Conservation (phyloP, 2,797 vertebrate genomes). For the Pygocentrus nattereri region DNA sequence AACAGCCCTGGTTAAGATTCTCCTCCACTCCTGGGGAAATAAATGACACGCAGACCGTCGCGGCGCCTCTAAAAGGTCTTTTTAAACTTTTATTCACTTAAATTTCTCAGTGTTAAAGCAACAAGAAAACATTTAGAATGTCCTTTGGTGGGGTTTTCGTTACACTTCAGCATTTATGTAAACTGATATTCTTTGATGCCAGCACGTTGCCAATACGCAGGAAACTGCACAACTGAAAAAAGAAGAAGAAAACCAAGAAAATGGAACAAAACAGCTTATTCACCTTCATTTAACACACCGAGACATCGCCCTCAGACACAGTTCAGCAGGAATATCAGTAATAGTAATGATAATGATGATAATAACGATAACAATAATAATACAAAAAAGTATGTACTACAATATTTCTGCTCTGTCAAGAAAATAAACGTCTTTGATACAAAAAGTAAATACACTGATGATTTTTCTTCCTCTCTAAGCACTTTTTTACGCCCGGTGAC, state of each 20-base stretch:
- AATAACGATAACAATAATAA: constrained; percentile 84
- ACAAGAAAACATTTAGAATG: constrained; percentile 99
- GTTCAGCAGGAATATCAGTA: constrained; percentile 74
- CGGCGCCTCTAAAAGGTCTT: constrained; percentile 64
- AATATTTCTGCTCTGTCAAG: constrained; percentile 82
- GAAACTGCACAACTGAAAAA: constrained; percentile 88
- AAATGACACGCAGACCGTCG: constrained; percentile 53
- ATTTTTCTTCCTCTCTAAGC: constrained; percentile 76
- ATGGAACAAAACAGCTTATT: no score
- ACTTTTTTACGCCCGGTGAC: constrained; percentile 71
- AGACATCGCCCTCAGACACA: constrained; percentile 90
- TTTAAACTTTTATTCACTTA: constrained; percentile 94
- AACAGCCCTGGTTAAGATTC: constrained; percentile 1
- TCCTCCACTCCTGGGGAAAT: not conserved
- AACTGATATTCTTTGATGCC: constrained; percentile 98
- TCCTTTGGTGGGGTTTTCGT: constrained; percentile 99
- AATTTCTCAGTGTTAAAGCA: constrained; percentile 97
- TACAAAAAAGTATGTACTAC: constrained; percentile 95
- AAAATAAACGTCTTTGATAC: constrained; percentile 93
- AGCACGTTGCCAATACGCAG: constrained; percentile 95
- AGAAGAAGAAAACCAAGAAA: constrained; percentile 59
- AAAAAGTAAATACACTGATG: constrained; percentile 92
- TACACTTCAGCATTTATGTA: constrained; percentile 96
- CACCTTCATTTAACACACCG: not conserved
- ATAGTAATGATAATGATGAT: constrained; percentile 82